Evolutionary conservation across 1,140 invertebrate genomes (phyloP).

Genomic region (Pristionchus pacificus): DNA sequence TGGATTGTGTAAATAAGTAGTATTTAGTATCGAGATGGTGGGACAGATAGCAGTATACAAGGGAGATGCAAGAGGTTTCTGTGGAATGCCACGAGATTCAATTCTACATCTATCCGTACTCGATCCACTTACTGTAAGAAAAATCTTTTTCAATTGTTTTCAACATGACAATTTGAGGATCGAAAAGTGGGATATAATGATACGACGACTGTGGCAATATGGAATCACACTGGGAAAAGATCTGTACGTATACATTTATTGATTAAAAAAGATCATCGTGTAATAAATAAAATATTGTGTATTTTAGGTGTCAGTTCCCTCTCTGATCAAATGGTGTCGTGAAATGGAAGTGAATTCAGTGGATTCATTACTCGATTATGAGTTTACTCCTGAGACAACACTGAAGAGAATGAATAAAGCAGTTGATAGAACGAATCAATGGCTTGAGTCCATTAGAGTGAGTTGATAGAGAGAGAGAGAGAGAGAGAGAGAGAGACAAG

Average conservation of each 20-base stretch:
- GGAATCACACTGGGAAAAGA: conserved; percentile 22
- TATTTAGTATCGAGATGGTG: conserved; percentile 20
- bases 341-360: conserved; percentile 28
- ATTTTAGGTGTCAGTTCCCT: not conserved
- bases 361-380: conserved; percentile 33
- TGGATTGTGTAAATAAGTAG: not conserved
- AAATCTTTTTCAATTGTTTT: not conserved
- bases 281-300: conserved; percentile 1
- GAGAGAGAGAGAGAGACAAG: no score
- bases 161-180: conserved; percentile 10
- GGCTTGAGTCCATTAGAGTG: no score
- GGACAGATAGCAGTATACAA: conserved; percentile 25
- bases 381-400: conserved; percentile 20
- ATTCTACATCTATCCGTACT: conserved; percentile 10
- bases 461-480: no score
- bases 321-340: conserved; percentile 6
- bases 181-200: conserved; percentile 26
- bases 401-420: conserved; percentile 29
- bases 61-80: conserved; percentile 25
- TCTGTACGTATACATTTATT: conserved; percentile 3
- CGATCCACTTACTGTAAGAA: conserved; percentile 7
- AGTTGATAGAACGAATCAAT: conserved; percentile 32
- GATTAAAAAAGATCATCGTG: conserved; percentile 1
- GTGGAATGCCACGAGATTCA: conserved; percentile 24
- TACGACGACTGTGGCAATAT: conserved; percentile 30